Evolutionary conservation across 1,140 invertebrate species (phyloP).

Genomic region (Caenorhabditis remanei): DNA sequence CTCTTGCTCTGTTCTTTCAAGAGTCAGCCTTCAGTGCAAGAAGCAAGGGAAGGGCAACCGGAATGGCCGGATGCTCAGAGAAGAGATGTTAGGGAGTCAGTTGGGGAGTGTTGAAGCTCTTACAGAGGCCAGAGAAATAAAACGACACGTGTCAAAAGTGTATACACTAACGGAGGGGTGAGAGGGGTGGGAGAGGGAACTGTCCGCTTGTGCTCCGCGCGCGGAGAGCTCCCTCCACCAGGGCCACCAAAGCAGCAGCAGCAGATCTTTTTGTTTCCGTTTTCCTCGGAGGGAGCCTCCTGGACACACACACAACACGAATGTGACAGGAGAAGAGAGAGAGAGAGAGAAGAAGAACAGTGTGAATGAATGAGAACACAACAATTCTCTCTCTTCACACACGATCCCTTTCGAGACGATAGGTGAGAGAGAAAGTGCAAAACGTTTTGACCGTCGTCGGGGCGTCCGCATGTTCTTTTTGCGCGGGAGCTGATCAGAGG

Average conservation of each 20-base stretch:
- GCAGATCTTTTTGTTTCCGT: slow-evolving; percentile 56
- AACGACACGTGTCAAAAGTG: slow-evolving; percentile 53
- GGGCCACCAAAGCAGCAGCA: not conserved
- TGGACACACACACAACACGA: slow-evolving; percentile 43
- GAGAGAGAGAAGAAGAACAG: not conserved
- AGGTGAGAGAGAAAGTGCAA: slow-evolving; percentile 25
- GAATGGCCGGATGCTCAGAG: slow-evolving; percentile 47
- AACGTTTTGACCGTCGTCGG: slow-evolving; percentile 2
- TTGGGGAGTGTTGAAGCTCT: slow-evolving; percentile 3
- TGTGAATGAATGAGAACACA: slow-evolving; percentile 35
- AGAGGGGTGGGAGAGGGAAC: not conserved
- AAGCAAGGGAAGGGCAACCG: slow-evolving; percentile 42
- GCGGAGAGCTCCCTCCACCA: not conserved
- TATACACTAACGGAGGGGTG: slow-evolving; percentile 8
- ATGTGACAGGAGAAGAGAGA: slow-evolving; percentile 19
- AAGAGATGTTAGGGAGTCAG: slow-evolving; percentile 12
- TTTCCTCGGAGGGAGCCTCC: not conserved
- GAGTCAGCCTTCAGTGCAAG: slow-evolving; percentile 35
- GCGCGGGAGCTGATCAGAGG: not conserved
- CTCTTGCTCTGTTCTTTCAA: slow-evolving; percentile 27
- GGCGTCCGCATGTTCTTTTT: slow-evolving; percentile 12
- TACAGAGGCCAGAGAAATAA: slow-evolving; percentile 46
- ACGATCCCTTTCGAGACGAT: not conserved
- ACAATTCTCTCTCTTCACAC: not conserved
- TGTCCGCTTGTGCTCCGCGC: slow-evolving; percentile 5